phyloP scores from a whole-genome alignment of 2,888 invertebrate genomes.

The Pelosia muscerda region DNA sequence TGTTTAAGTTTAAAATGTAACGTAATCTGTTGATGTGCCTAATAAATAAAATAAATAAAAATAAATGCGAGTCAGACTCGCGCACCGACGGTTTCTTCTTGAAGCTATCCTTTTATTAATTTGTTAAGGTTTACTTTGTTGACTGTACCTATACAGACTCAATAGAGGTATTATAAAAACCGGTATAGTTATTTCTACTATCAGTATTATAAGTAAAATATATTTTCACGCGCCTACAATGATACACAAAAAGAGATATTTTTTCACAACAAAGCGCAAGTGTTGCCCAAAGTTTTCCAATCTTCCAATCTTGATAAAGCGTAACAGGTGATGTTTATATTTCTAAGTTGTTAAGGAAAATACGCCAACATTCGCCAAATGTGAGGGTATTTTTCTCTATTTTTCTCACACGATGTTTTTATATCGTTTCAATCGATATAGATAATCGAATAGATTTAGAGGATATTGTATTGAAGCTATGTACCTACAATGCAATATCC shows the following conservation, averaged over 20 bases:
- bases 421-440: background rate
- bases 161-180: background rate
- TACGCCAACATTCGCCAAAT: conserved; percentile 15
- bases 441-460: background rate
- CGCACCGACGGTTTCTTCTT: too few species aligned
- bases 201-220: background rate
- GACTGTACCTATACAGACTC: too few species aligned
- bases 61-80: too few species aligned
- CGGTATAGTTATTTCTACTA: background rate
- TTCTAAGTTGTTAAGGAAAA: conserved; percentile 29
- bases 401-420: background rate
- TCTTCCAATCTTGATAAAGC: conserved; percentile 41
- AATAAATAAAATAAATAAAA: too few species aligned
- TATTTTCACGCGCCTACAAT: background rate
- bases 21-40: too few species aligned
- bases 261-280: conserved; percentile 31
- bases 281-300: conserved; percentile 41
- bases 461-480: background rate
- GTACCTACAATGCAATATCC: too few species aligned
- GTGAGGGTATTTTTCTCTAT: conserved; percentile 11
- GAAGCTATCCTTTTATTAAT: too few species aligned
- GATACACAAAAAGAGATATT: conserved; percentile 19
- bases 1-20: too few species aligned
- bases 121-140: too few species aligned
- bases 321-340: conserved; percentile 40